Evolutionary conservation across 2,797 vertebrate genomes (phyloP).

Genomic region (Brachymystax lenok): DNA sequence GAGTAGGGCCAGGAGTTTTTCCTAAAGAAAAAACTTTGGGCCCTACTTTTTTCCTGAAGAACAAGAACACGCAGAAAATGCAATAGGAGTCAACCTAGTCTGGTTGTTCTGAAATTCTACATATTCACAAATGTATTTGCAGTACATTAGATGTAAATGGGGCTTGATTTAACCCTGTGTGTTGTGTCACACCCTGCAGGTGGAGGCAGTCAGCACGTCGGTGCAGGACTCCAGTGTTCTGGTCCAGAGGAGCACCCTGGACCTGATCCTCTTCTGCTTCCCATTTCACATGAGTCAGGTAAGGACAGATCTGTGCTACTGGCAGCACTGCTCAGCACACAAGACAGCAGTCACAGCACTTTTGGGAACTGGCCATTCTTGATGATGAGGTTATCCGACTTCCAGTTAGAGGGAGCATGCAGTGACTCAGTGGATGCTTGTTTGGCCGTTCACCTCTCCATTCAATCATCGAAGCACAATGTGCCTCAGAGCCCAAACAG

Average conservation of each 20-base stretch:
- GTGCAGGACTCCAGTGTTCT: constrained; percentile 97
- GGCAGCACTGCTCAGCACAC: background rate
- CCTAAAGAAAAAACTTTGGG: no score
- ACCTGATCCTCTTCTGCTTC: constrained; percentile 98
- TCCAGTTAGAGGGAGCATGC: background rate
- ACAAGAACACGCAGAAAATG: background rate
- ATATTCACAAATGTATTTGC: no score
- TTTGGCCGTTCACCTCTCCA: background rate
- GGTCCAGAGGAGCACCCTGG: constrained; percentile 96
- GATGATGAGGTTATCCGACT: background rate
- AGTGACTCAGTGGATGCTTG: background rate
- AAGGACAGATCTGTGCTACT: constrained; percentile 17
- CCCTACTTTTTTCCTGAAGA: background rate
- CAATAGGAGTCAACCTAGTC: background rate
- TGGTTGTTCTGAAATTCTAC: background rate
- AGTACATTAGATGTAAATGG: background rate
- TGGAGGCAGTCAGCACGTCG: constrained; percentile 98
- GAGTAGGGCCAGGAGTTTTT: no score
- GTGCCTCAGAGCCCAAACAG: background rate
- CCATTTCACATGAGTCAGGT: constrained; percentile 99
- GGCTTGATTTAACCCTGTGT: background rate
- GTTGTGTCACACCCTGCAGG: constrained; percentile 72
- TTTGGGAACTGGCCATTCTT: background rate
- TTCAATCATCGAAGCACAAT: background rate
- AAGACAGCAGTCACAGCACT: background rate